Evolutionary conservation across 2,797 vertebrate genomes (phyloP), one percentile per base, ranked within the genome.

Genomic region (Helarctos malayanus): DNA sequence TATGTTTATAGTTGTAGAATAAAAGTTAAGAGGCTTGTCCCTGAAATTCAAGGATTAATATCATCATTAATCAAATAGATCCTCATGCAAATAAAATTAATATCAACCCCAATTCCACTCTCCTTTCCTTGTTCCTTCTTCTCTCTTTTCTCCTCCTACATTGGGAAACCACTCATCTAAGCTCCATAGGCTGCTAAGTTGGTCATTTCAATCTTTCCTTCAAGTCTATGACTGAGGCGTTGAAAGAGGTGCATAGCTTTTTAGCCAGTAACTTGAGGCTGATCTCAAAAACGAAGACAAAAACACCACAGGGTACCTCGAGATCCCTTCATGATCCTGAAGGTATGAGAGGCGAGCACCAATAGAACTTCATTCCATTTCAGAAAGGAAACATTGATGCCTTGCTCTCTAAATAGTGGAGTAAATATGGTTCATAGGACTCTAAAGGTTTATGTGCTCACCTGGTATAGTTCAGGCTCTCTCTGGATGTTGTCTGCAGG

Each of bases 161-260:
- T n/a, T 76, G 54, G 61, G 81, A 92, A 96, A 91, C 38, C 68
- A 27, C 11, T 94, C 52, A 47, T 61, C 47, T 23, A 59, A 75
- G n/a, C 41, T 27, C n/a, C 16, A 79, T 6, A 59, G 18, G 21
- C 78, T 49, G 14, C 61, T 94, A 75, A 61, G 11, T 7, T 78
- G 47, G 41, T 27, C 49, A 91, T 29, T 57, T 84, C 12, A 29
- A 21, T 47, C 12, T 78, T 92, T 57, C 47, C 56, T 85, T 91
- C 27, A 32, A 25, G 49, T 79, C 32, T 91, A 3, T 41, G 32
- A 63, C 69, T 21, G 14, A 93, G 15, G 38, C 47, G 75, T 32
- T 78, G 21, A 80, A 84, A 89, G 81, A 95, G 32, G 29, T 23
- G 1, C 18, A 19, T 1, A 21, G 18, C 16, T 83, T 86, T 94